phyloP scores from a whole-genome alignment of 2,797 vertebrate species.

The Crocidura indochinensis region DNA sequence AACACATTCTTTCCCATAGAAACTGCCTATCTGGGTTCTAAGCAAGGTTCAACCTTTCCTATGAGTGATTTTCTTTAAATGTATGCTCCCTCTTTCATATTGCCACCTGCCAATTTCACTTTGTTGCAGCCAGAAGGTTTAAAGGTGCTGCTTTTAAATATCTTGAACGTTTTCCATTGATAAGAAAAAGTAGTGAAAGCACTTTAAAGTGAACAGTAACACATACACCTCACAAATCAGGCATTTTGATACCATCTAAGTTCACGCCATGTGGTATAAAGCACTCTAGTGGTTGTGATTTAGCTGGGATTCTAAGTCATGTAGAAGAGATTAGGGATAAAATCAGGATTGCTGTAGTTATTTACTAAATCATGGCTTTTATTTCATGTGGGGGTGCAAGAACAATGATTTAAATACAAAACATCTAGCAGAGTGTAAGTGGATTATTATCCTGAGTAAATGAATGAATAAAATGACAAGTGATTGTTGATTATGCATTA shows the following conservation, averaged over 20 bases:
- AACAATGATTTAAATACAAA: slow-evolving; percentile 26
- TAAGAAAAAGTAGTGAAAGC: slow-evolving; percentile 89
- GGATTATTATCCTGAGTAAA: slow-evolving; percentile 33
- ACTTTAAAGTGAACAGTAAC: slow-evolving; percentile 88
- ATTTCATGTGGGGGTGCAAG: not conserved
- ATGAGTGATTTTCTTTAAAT: slow-evolving; percentile 84
- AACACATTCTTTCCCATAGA: slow-evolving; percentile 68
- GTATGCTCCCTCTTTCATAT: slow-evolving; percentile 86
- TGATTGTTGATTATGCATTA: slow-evolving; percentile 28
- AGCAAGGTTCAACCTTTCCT: slow-evolving; percentile 18
- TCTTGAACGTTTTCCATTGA: slow-evolving; percentile 90
- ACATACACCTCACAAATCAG: slow-evolving; percentile 87
- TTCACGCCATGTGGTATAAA: slow-evolving; percentile 78
- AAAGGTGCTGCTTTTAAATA: slow-evolving; percentile 89
- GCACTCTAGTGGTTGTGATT: slow-evolving; percentile 59
- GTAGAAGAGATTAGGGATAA: not conserved
- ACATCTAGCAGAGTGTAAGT: slow-evolving; percentile 54
- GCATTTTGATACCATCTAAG: slow-evolving; percentile 87
- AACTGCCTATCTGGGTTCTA: slow-evolving; percentile 68
- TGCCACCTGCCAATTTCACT: slow-evolving; percentile 89
- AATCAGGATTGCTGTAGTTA: not conserved
- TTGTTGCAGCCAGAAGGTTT: slow-evolving; percentile 87
- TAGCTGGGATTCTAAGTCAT: slow-evolving; percentile 40
- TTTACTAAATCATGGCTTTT: not conserved
- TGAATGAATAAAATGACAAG: slow-evolving; percentile 31